Percentiles rank a stretch among this genome's conserved stretches.
Evolutionary conservation across 1,140 invertebrate genomes (phyloP).

Genomic region (Cotesia vestalis): DNA sequence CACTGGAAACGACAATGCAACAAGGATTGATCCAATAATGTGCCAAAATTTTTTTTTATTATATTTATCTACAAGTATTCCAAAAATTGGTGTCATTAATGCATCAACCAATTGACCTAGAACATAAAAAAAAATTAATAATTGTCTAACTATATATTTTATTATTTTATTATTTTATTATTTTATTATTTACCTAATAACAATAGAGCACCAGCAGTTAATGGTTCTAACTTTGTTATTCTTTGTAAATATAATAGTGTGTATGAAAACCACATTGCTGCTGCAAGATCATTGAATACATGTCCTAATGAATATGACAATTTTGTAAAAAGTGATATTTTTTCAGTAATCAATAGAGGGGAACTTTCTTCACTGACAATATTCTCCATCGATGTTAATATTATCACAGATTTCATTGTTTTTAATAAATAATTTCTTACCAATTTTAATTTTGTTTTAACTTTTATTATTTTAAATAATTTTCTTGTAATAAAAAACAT

Average conservation of each 20-base stretch:
- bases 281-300: constrained; percentile 89
- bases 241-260: constrained; percentile 87
- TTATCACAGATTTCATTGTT: neutral
- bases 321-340: constrained; percentile 63
- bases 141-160: neutral
- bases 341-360: constrained; percentile 48
- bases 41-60: constrained; percentile 85
- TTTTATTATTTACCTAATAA: constrained; percentile 71
- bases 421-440: no score
- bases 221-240: constrained; percentile 76
- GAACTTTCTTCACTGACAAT: neutral
- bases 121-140: neutral
- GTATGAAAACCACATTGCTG: constrained; percentile 95
- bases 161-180: constrained; percentile 8
- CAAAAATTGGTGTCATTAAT: constrained; percentile 85
- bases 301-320: constrained; percentile 84
- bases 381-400: neutral
- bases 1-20: constrained; percentile 79
- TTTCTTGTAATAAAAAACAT: no score
- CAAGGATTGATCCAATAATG: constrained; percentile 76
- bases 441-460: no score
- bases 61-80: constrained; percentile 81
- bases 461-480: no score
- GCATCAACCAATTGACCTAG: constrained; percentile 87
- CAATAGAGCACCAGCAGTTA: constrained; percentile 79